Evolutionary conservation across 1,140 invertebrate species (phyloP), one percentile per base, ranked within the genome.

Genomic region (Trissolcus basalis): DNA sequence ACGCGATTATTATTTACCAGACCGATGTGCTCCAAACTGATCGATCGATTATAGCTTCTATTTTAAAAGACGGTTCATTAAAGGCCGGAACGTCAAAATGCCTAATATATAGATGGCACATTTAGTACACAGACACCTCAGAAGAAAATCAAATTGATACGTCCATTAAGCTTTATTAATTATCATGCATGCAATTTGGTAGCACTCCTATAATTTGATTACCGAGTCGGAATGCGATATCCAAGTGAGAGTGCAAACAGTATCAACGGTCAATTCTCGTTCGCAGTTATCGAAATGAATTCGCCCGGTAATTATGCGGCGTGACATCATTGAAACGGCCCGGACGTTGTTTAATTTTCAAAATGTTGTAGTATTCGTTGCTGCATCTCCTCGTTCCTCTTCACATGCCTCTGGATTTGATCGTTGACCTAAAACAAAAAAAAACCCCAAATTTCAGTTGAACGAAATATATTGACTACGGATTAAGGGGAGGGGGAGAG

Each of bases 271-370:
- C 53, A 64, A 53, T 27, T 64, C 43, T 53, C 14, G 13, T 53
- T 64, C 60, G 53, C 53, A 64, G 15, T 64, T 47, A 64, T 47
- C 53, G 50, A 35, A 50, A 64, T 53, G 19, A 35, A 64, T 64
- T 64, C 41, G 53, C 19, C 12, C 6, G 32, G 36, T 61, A 61
- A 61, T 61, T 61, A 35, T 43, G 15, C 19, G 10, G 44, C n/a
- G 12, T 33, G 14, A 45, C 27, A n/a, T 45, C 33, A 56, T 45
- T 45, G 0, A 32, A 27, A 27, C n/a, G n/a, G n/a, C n/a, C 19
- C 19, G 19, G 19, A 27, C 19, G 19, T 27, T 27, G 10, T 44
- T 27, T 27, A 27, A 27, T 27, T 27, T 27, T 27, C 19, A 27
- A 1, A 27, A 27, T 27, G 19, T 27, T 27, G 19, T 6, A 27